Evolutionary conservation across 2,888 invertebrate species (phyloP).

Genomic region (Globia sparganii): DNA sequence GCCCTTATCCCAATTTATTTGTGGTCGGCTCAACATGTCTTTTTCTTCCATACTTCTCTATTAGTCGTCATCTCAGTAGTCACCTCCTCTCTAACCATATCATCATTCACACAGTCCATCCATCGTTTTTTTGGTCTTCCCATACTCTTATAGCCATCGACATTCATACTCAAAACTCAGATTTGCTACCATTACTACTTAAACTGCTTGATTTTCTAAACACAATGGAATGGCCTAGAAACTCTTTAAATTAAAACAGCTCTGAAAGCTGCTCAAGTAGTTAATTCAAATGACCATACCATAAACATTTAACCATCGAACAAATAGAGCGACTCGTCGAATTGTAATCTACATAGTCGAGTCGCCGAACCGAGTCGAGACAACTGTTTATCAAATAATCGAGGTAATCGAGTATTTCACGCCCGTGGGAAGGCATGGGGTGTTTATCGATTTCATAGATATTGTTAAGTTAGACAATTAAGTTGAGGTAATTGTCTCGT

Average conservation of each 20-base stretch:
- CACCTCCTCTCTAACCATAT: no score
- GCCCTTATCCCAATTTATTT: no score
- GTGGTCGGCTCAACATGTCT: no score
- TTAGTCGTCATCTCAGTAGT: no score
- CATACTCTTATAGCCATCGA: no score
- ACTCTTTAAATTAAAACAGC: slow-evolving; percentile 11
- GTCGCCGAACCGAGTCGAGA: slow-evolving; percentile 24
- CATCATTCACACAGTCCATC: no score
- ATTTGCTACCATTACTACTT: background rate
- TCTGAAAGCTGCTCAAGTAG: slow-evolving; percentile 10
- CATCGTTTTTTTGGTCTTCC: no score
- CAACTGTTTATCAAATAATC: slow-evolving; percentile 56
- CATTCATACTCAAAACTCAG: no score
- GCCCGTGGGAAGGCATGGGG: slow-evolving; percentile 71
- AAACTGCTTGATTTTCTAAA: background rate
- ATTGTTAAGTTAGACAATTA: slow-evolving; percentile 64
- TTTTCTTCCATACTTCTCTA: no score
- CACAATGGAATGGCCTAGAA: background rate
- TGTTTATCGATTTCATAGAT: slow-evolving; percentile 65
- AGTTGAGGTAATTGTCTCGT: slow-evolving; percentile 53
- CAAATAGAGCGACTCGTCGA: slow-evolving; percentile 56
- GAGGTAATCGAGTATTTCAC: slow-evolving; percentile 69
- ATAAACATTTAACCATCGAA: slow-evolving; percentile 17
- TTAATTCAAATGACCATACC: slow-evolving; percentile 28
- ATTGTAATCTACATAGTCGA: slow-evolving; percentile 24